Evolutionary conservation across 2,113 vertebrate species (phyloP), one percentile per base, ranked within the genome.

Genomic region (Plecturocebus donacophilus): DNA sequence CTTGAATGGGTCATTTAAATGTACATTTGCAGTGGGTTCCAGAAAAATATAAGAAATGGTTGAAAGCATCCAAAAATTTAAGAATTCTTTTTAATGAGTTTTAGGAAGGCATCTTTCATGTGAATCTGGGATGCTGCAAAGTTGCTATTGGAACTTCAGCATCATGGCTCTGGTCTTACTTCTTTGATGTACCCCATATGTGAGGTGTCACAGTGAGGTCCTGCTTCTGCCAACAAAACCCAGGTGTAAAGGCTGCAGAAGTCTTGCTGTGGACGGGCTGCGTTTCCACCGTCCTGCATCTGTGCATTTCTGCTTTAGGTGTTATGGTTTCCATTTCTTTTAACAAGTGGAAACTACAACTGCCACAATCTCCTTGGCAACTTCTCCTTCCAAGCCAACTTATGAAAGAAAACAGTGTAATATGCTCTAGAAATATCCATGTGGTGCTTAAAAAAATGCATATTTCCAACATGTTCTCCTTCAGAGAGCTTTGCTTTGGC

Each of bases 341-440:
- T 58, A 71, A 95, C 86, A 97, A 87, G 90, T 77, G 75, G 82
- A 86, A 96, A 90, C 21, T 56, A 58, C 87, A 96, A 79, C 93
- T 61, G 90, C 88, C 71, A n/a, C 87, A 73, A 52, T 84, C 42
- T 83, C 61, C 66, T 75, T 94, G 52, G 61, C 56, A 79, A 76
- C 79, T 61, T 87, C 84, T 95, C 54, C 71, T 83, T 54, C 40
- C 68, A 81, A 82, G 71, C 38, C 85, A 87, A 87, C 89, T 40
- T 76, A 73, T 79, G 93, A 97, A 97, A 61, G 25, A 19, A 90
- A 61, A 86, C 75, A 47, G 45, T 40, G 11, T 93, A 73, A 54
- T 40, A 54, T 45, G 49, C 80, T 87, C 92, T 95, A 96, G 95
- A 97, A 97, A 96, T 96, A 97, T 49, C 49, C 35, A 25, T 20